Evolutionary conservation across 2,797 vertebrate genomes (phyloP).

Genomic region (Naso thynnoides): DNA sequence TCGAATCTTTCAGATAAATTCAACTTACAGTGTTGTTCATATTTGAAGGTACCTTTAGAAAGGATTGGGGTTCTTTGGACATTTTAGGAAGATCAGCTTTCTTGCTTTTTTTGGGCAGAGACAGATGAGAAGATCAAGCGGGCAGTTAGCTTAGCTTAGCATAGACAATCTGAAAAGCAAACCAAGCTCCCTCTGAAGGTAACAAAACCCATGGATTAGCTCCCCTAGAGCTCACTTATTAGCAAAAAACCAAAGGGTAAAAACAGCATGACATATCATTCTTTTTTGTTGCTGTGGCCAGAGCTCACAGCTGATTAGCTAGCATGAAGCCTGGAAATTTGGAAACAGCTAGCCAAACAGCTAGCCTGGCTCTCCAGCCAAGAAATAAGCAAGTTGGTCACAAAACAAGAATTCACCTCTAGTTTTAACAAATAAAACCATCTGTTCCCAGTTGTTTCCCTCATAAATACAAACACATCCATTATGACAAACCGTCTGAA

Average conservation of each 20-base stretch:
- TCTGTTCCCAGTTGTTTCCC: constrained; percentile 2
- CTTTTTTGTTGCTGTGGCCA: not conserved
- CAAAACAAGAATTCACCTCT: too few relatives aligned
- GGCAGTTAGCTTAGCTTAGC: not conserved
- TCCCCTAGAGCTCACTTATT: not conserved
- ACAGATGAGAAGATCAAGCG: not conserved
- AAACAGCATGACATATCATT: too few relatives aligned
- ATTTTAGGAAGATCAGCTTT: not conserved
- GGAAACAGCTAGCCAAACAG: not conserved
- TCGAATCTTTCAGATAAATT: too few relatives aligned
- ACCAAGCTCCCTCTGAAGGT: not conserved
- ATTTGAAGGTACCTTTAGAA: too few relatives aligned
- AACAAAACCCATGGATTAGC: not conserved
- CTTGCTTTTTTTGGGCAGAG: not conserved
- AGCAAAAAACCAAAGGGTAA: not conserved
- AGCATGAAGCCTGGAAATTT: not conserved
- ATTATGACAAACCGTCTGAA: not conserved
- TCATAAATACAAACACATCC: not conserved
- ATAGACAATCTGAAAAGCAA: not conserved
- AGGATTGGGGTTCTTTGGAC: too few relatives aligned
- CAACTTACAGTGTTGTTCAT: too few relatives aligned
- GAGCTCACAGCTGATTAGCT: not conserved
- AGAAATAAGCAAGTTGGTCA: not conserved
- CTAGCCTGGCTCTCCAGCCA: not conserved
- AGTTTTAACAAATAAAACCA: not conserved